Conservation (phyloP, 2,113 vertebrate genomes). For the Enhydra lutris region DNA sequence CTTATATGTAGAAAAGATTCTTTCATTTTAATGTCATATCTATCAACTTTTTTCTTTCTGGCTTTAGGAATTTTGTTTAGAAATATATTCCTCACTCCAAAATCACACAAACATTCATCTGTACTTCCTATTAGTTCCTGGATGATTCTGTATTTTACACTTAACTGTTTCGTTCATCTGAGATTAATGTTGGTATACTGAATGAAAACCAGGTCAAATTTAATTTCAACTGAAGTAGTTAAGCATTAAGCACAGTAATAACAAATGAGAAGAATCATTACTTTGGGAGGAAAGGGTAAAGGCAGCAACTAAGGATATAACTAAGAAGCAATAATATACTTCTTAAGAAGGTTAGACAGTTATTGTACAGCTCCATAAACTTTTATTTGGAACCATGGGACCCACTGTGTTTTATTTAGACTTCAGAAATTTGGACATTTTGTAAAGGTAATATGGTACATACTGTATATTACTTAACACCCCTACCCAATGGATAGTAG, state of each 20-base stretch:
- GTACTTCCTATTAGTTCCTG: not conserved
- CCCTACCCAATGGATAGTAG: not conserved
- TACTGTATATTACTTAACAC: not conserved
- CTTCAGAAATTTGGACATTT: slow-evolving; percentile 2
- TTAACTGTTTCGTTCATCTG: not conserved
- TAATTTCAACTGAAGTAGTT: slow-evolving; percentile 25
- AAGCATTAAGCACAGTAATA: slow-evolving; percentile 22
- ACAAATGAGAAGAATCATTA: not conserved
- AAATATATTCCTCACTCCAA: not conserved
- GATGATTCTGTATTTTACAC: not conserved
- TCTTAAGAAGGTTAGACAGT: not conserved
- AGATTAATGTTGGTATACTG: not conserved
- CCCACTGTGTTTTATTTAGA: not conserved
- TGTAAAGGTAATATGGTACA: not conserved
- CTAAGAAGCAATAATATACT: not conserved
- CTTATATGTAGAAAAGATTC: not conserved
- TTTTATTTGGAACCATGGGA: not conserved
- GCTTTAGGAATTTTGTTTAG: not conserved
- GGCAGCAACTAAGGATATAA: not conserved
- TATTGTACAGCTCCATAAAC: not conserved
- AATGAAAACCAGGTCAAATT: not conserved
- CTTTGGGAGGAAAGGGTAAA: not conserved
- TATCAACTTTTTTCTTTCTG: slow-evolving; percentile 1
- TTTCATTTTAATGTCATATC: not conserved
- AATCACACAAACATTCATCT: not conserved